Conservation (phyloP, 2,888 invertebrate genomes). For the Agrochola litura region DNA sequence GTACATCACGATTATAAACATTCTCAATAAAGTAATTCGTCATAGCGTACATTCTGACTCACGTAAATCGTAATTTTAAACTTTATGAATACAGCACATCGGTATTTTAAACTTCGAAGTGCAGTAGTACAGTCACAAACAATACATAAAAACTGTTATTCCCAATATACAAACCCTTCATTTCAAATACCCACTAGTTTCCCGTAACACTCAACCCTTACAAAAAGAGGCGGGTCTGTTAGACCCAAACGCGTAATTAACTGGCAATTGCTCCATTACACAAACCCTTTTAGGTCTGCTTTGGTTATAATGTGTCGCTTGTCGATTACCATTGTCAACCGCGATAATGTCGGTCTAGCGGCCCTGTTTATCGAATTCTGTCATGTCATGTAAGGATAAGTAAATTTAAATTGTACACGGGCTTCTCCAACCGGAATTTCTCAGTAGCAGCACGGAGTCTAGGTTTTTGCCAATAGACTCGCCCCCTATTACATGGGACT, state of each 20-base stretch:
- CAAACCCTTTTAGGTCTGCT: slow-evolving; percentile 75
- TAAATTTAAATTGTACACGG: slow-evolving; percentile 24
- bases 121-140: too few species aligned
- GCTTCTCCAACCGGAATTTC: background rate
- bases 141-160: slow-evolving; percentile 7
- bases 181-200: slow-evolving; percentile 52
- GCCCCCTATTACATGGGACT: background rate
- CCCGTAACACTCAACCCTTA: slow-evolving; percentile 57
- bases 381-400: slow-evolving; percentile 44
- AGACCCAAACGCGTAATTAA: slow-evolving; percentile 77
- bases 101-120: too few species aligned
- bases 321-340: slow-evolving; percentile 78
- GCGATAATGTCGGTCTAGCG: slow-evolving; percentile 65
- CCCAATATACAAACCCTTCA: slow-evolving; percentile 9
- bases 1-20: too few species aligned
- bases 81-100: too few species aligned
- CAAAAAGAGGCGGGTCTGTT: slow-evolving; percentile 65
- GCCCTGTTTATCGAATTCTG: slow-evolving; percentile 65
- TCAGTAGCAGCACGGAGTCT: too few species aligned
- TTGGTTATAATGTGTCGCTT: slow-evolving; percentile 77
- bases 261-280: slow-evolving; percentile 81
- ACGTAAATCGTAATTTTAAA: too few species aligned
- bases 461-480: background rate
- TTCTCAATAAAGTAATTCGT: too few species aligned
- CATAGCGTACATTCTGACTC: too few species aligned